A percentile compares a stretch with the other conserved stretches of the same genome.
These are phyloP conservation scores for Xestoiulus laeticollis DNA, from an alignment of 2,888 invertebrate genomes.

Conservation along the genomic window DNA sequence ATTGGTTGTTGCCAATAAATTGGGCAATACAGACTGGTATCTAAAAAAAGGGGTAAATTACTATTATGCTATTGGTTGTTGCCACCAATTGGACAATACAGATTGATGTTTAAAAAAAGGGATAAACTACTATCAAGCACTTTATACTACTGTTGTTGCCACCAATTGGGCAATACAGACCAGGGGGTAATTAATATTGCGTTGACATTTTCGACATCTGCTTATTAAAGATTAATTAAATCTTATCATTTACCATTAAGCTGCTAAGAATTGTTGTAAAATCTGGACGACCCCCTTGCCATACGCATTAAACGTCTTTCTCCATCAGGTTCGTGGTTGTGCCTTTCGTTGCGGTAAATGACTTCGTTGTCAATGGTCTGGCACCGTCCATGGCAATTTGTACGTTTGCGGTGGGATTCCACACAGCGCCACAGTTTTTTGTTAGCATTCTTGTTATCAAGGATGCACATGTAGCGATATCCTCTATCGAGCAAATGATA, in stretches of 20 bases:
- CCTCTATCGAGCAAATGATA: constrained; percentile 40
- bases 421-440: constrained; percentile 24
- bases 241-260: too few relatives aligned
- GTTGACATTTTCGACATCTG: too few relatives aligned
- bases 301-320: background rate
- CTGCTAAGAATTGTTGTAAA: background rate
- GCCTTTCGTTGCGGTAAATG: constrained; percentile 23
- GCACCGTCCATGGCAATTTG: background rate
- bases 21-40: too few relatives aligned
- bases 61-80: too few relatives aligned
- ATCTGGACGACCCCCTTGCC: background rate
- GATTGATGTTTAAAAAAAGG: too few relatives aligned
- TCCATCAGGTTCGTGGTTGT: constrained; percentile 23
- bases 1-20: too few relatives aligned
- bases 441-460: background rate
- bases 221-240: too few relatives aligned
- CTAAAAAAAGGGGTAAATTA: too few relatives aligned
- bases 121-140: too few relatives aligned
- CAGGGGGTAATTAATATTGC: too few relatives aligned
- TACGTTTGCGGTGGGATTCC: background rate
- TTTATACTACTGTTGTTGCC: too few relatives aligned
- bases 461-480: constrained; percentile 4
- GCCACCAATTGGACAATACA: background rate
- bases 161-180: background rate
- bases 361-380: constrained; percentile 25